Conservation (phyloP, 2,888 invertebrate species). For the Eulithis testata region DNA sequence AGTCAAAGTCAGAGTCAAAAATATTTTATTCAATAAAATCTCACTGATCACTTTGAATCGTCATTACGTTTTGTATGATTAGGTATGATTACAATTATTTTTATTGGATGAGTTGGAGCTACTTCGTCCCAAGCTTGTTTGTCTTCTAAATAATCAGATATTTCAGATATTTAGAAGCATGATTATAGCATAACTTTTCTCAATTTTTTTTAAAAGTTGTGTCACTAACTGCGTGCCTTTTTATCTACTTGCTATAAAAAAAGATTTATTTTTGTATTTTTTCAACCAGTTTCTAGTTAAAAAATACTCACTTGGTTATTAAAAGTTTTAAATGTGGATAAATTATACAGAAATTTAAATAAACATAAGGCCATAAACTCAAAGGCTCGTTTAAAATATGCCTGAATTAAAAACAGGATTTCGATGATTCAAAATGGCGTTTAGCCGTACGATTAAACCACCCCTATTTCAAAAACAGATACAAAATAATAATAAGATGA, state of each 20-base stretch:
- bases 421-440: constrained; percentile 78
- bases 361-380: neutral
- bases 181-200: too few species aligned
- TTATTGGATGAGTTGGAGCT: too few species aligned
- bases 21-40: too few species aligned
- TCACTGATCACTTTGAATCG: too few species aligned
- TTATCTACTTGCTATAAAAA: neutral
- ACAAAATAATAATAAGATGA: constrained; percentile 82
- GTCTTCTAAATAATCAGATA: too few species aligned
- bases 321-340: neutral
- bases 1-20: too few species aligned
- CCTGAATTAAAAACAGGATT: constrained; percentile 59
- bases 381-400: constrained; percentile 18
- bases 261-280: too few species aligned
- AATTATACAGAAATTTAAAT: constrained; percentile 5
- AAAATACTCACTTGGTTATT: neutral
- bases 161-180: too few species aligned
- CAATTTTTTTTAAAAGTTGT: too few species aligned
- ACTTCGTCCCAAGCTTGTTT: too few species aligned
- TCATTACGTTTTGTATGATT: too few species aligned
- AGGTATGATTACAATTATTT: too few species aligned
- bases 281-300: neutral
- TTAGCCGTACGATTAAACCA: constrained; percentile 78
- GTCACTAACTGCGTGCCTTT: neutral
- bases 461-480: constrained; percentile 83